Evolutionary conservation across 2,888 invertebrate genomes (phyloP).

Genomic region (Physocephala rufipes): DNA sequence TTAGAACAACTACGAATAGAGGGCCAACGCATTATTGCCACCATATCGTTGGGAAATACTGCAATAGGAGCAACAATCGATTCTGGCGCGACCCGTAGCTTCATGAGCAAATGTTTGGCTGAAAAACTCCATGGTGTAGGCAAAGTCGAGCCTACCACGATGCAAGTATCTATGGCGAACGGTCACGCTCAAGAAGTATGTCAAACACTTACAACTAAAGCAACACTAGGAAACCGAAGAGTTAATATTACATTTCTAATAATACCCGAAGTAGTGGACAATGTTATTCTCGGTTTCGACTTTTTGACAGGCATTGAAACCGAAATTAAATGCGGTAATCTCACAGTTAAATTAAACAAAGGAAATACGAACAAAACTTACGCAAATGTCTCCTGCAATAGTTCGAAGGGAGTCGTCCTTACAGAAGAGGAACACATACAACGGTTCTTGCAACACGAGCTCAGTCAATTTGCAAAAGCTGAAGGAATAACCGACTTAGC

Average conservation of each 20-base stretch:
- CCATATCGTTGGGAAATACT: neutral
- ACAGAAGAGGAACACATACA: neutral
- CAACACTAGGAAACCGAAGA: constrained; percentile 5
- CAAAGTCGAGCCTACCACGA: neutral
- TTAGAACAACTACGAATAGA: neutral
- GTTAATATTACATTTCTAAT: neutral
- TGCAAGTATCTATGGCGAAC: neutral
- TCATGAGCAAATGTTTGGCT: neutral
- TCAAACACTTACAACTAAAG: constrained; percentile 1
- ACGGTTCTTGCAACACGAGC: neutral
- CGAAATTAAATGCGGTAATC: no score
- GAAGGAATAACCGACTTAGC: neutral
- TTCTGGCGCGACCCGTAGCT: neutral
- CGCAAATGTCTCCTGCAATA: no score
- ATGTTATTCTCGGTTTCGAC: constrained; percentile 4
- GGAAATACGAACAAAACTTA: no score
- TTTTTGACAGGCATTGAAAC: neutral
- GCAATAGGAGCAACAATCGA: neutral
- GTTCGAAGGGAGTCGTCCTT: no score
- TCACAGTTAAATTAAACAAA: no score
- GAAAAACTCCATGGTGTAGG: neutral
- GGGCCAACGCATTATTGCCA: neutral
- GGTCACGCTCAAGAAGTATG: neutral
- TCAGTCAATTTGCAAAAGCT: neutral
- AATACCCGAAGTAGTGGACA: constrained; percentile 5